A percentile compares a stretch with the other conserved stretches of the same genome.
phyloP scores from a whole-genome alignment of 1,140 invertebrate species.

The Papilio helenus region DNA sequence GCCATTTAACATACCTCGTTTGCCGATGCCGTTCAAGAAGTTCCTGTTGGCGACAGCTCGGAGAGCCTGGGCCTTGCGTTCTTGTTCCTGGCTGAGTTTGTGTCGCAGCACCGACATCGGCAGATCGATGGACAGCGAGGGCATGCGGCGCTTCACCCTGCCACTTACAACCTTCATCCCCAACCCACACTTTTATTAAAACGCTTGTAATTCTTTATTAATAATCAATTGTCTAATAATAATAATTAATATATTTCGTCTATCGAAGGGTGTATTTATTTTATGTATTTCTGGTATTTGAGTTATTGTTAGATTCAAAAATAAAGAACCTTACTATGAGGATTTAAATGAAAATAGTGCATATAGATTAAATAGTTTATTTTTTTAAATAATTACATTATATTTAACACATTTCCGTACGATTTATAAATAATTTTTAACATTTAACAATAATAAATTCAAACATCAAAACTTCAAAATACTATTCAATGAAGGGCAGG shows the following conservation, averaged over 20 bases:
- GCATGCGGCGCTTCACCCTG: constrained; percentile 82
- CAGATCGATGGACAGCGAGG: constrained; percentile 89
- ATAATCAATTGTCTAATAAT: background rate
- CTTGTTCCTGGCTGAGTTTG: constrained; percentile 82
- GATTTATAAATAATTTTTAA: background rate
- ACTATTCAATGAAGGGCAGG: constrained; percentile 39
- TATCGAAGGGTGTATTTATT: background rate
- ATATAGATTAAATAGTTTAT: constrained; percentile 5
- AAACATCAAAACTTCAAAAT: background rate
- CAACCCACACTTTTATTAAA: constrained; percentile 41
- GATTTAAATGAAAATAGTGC: background rate
- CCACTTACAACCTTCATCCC: constrained; percentile 62
- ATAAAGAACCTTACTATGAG: background rate
- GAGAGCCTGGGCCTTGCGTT: constrained; percentile 65
- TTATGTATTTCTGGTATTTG: background rate
- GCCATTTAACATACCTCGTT: constrained; percentile 63
- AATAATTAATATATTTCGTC: background rate
- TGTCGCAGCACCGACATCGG: constrained; percentile 89
- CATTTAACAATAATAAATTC: background rate
- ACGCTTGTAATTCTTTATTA: background rate
- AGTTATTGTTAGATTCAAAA: background rate
- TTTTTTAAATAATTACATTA: constrained; percentile 10
- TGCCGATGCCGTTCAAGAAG: constrained; percentile 75
- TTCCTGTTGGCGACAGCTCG: constrained; percentile 69
- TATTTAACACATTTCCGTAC: constrained; percentile 1